Conservation (phyloP, 2,797 vertebrate species). For the Chlorospingus flavigularis region DNA sequence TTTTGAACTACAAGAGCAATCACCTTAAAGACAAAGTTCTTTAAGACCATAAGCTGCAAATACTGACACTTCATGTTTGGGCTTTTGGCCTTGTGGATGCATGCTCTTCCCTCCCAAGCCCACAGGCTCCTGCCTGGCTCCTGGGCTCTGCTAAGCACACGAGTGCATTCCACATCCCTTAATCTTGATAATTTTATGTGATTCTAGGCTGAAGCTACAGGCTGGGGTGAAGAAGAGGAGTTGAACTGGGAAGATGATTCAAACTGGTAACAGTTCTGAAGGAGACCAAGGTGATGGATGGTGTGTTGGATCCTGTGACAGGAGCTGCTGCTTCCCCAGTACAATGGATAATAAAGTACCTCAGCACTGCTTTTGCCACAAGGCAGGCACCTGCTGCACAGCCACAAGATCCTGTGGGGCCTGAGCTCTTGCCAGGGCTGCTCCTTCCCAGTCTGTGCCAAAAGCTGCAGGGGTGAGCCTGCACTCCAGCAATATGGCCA, state of each 20-base stretch:
- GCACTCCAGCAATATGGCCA: neutral
- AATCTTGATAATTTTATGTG: neutral
- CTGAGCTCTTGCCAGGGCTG: neutral
- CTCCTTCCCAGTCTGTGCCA: conserved; percentile 44
- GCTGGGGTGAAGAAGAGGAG: conserved; percentile 91
- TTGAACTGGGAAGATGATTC: conserved; percentile 90
- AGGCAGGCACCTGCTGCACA: conserved; percentile 35
- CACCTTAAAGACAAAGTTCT: neutral
- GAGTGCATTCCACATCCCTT: neutral
- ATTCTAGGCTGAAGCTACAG: conserved; percentile 84
- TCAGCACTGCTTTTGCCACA: conserved; percentile 46
- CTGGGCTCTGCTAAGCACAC: neutral
- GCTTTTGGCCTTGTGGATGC: neutral
- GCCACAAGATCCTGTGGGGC: neutral
- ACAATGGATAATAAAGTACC: neutral
- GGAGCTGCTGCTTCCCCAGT: neutral
- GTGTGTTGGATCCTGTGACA: neutral
- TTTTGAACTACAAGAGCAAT: neutral
- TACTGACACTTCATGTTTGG: neutral
- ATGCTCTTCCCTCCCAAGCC: neutral
- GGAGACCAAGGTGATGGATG: neutral
- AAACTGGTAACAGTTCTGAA: conserved; percentile 79
- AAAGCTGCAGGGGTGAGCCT: conserved; percentile 19
- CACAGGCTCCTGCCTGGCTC: neutral
- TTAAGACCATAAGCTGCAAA: neutral